Percentiles rank a stretch among this genome's conserved stretches.
Evolutionary conservation across 2,888 invertebrate species (phyloP).

Genomic region (Abrostola tripartita): DNA sequence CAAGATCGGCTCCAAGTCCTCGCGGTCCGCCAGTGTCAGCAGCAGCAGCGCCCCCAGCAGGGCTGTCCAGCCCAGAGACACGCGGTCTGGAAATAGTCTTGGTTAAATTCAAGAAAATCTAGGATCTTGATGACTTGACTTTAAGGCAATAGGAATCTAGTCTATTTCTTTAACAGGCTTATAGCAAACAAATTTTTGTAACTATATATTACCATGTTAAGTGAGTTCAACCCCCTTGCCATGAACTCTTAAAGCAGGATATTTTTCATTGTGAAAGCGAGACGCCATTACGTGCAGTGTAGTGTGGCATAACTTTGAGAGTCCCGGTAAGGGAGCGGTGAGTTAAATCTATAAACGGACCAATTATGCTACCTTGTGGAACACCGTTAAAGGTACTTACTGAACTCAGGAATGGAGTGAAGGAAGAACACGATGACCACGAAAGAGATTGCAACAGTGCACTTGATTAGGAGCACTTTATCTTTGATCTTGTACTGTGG

Average conservation of each 20-base stretch:
- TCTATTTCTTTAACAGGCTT: no score
- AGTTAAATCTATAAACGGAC: background rate
- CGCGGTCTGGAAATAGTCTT: conserved; percentile 77
- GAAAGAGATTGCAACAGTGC: conserved; percentile 90
- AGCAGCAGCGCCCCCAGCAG: conserved; percentile 93
- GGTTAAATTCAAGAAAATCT: background rate
- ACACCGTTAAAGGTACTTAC: conserved; percentile 78
- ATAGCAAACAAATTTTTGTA: no score
- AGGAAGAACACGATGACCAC: conserved; percentile 94
- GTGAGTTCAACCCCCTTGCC: no score
- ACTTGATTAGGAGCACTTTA: conserved; percentile 92
- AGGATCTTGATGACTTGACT: no score
- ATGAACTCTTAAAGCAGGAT: no score
- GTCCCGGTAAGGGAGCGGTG: no score
- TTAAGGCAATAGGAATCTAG: no score
- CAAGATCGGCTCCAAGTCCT: conserved; percentile 94
- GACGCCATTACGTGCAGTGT: no score
- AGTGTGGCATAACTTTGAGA: no score
- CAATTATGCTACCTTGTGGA: background rate
- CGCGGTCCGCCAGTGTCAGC: conserved; percentile 90
- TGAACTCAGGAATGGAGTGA: conserved; percentile 93
- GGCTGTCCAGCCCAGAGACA: conserved; percentile 96
- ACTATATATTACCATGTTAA: no score
- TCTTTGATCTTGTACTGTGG: conserved; percentile 94
- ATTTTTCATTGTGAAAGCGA: no score